Evolutionary conservation across 2,888 invertebrate genomes (phyloP), one percentile per base, ranked within the genome.

Genomic region (Isotomurus palustris): DNA sequence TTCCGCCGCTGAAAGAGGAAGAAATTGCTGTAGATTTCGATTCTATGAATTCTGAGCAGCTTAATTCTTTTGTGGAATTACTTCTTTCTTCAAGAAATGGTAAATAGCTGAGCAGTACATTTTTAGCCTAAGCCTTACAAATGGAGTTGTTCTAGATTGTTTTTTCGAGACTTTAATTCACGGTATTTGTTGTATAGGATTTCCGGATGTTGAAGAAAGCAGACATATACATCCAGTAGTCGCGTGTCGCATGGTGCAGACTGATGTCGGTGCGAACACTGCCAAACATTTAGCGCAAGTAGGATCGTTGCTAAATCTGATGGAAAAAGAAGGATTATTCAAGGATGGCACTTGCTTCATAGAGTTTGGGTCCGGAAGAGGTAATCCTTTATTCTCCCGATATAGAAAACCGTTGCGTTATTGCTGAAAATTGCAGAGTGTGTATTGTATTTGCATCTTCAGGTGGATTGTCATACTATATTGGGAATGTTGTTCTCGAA

Each of bases 351-450:
- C 86, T 0, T 86, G 87, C 75, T 91, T 83, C 70, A 81, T 92
- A 57, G 93, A 93, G 75, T 85, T 91, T 72, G 92, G 92, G 0
- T 91, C 91, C 12, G 92, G 92, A n/a, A 88, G 87, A 81, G 92
- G 88, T 84, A 73, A 38, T 56, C 49, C 21, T 22, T 43, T 43
- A 43, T 8, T 3, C 12, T 22, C 12, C 4, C 24, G 32, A 32
- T 10, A 32, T 32, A 32, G 8, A 10, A 32, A 10, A 10, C 8
- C 14, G 32, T 32, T 10, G 8, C 14, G 32, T 32, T 32, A 10
- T 32, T 25, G 29, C 41, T 24, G 2, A 53, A n/a, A n/a, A n/a
- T n/a, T n/a, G n/a, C n/a, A n/a, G n/a, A n/a, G n/a, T n/a, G n/a
- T n/a, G n/a, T 25, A 19, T 48, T 53, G 25, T 53, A 24, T 57